Evolutionary conservation across 2,113 vertebrate genomes (phyloP).

Genomic region (Calyptommatus sinebrachiatus): DNA sequence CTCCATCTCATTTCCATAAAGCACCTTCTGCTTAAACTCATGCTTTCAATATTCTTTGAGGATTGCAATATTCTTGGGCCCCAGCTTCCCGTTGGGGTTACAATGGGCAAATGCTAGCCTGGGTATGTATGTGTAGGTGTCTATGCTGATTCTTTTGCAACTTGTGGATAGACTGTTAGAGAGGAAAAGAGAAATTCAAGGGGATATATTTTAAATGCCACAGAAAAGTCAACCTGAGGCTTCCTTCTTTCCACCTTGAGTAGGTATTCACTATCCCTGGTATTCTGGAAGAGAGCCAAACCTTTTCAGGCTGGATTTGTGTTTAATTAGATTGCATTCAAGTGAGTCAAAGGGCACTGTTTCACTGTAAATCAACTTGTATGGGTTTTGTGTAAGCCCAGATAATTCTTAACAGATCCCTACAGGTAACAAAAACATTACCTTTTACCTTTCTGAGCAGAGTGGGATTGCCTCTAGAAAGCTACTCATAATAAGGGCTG

Average conservation of each 20-base stretch:
- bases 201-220: neutral
- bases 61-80: neutral
- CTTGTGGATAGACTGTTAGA: neutral
- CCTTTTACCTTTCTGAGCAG: neutral
- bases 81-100: neutral
- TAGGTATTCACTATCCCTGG: neutral
- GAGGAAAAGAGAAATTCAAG: neutral
- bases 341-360: constrained; percentile 10
- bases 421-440: constrained; percentile 4
- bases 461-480: constrained; percentile 8
- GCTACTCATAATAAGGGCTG: constrained; percentile 24
- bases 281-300: neutral
- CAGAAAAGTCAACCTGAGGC: neutral
- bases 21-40: constrained; percentile 22
- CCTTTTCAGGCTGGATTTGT: constrained; percentile 34
- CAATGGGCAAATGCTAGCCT: neutral
- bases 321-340: constrained; percentile 5
- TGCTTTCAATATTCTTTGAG: neutral
- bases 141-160: neutral
- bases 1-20: constrained; percentile 26
- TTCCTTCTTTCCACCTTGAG: neutral
- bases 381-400: constrained; percentile 25
- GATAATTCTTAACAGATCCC: constrained; percentile 27
- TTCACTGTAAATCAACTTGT: constrained; percentile 20
- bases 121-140: neutral